These are phyloP conservation scores for Callithrix jacchus DNA, from an alignment of 2,113 vertebrate genomes.

Conservation along the genomic window DNA sequence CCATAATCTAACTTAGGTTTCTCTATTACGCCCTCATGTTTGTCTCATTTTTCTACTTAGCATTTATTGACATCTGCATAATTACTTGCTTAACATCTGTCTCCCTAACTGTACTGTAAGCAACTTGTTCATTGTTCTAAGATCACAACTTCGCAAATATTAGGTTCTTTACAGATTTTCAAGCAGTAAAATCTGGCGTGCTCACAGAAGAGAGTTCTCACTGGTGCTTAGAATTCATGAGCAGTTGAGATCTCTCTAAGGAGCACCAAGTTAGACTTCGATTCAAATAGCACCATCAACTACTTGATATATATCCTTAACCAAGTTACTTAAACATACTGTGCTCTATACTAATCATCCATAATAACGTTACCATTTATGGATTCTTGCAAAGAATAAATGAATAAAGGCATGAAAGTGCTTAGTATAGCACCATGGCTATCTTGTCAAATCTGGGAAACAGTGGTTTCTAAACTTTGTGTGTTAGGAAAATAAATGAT, in stretches of 20 bases:
- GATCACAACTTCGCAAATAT: neutral
- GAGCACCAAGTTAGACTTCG: neutral
- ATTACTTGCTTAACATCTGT: neutral
- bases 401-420: neutral
- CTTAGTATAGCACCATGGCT: neutral
- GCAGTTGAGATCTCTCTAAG: neutral
- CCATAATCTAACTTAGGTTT: neutral
- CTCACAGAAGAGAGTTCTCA: neutral
- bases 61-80: neutral
- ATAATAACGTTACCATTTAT: neutral
- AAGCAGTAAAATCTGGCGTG: neutral
- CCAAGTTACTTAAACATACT: neutral
- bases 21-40: neutral
- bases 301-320: neutral
- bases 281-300: neutral
- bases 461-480: neutral
- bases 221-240: neutral
- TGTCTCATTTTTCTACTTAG: neutral
- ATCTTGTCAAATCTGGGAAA: neutral
- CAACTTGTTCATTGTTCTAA: neutral
- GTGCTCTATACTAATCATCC: neutral
- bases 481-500: neutral
- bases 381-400: neutral
- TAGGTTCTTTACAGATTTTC: neutral
- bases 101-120: neutral